phyloP scores from a whole-genome alignment of 1,140 invertebrate genomes.

The Trichonephila inaurata region DNA sequence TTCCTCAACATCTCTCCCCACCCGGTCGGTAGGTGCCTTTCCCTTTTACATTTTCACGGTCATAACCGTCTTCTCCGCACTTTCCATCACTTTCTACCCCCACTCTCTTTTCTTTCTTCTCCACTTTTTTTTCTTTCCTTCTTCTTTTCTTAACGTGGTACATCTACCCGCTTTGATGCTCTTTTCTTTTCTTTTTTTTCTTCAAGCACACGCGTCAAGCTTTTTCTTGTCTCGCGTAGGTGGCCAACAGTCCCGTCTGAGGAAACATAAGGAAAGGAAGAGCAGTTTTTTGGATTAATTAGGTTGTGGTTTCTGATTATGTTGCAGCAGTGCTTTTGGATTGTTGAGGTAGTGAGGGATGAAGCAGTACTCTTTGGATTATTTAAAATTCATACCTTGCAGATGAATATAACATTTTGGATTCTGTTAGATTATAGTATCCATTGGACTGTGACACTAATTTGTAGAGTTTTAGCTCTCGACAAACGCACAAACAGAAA shows the following conservation, averaged over 20 bases:
- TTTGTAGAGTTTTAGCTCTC: too few species aligned
- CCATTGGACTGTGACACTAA: too few species aligned
- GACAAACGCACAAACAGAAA: too few species aligned
- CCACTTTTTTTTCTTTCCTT: background rate
- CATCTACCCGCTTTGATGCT: constrained; percentile 9
- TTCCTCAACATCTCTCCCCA: background rate
- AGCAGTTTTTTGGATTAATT: background rate
- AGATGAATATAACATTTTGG: too few species aligned
- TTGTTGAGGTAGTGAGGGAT: too few species aligned
- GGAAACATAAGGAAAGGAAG: background rate
- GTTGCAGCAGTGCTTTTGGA: too few species aligned
- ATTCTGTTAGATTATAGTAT: too few species aligned
- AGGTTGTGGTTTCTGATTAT: too few species aligned
- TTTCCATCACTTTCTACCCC: constrained; percentile 22
- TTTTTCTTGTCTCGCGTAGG: background rate
- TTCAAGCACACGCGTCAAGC: background rate
- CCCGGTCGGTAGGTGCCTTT: background rate
- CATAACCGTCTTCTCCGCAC: constrained; percentile 36
- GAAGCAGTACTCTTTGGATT: too few species aligned
- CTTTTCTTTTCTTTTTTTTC: constrained; percentile 4
- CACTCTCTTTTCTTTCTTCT: background rate
- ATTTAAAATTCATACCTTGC: too few species aligned
- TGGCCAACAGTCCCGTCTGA: background rate
- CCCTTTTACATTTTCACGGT: constrained; percentile 21
- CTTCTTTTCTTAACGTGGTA: background rate